A percentile compares a stretch with the other conserved stretches of the same genome.
Conservation (phyloP, 2,888 invertebrate species). For the Azorinus chamasolen region DNA sequence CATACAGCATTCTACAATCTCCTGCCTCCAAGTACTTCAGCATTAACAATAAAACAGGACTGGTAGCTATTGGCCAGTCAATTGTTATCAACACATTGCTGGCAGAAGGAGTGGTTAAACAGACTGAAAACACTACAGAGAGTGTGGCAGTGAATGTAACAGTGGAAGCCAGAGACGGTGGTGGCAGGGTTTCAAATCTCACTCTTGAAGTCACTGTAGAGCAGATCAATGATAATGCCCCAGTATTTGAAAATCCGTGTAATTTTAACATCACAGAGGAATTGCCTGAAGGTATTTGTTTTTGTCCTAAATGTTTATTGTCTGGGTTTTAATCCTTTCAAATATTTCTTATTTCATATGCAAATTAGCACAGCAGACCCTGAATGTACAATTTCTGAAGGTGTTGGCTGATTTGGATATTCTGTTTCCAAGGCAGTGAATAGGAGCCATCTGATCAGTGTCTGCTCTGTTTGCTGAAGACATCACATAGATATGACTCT, state of each 20-base stretch:
- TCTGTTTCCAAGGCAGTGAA: too few relatives aligned
- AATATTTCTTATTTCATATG: too few relatives aligned
- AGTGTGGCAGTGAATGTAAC: conserved; percentile 30
- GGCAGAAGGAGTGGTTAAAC: neutral
- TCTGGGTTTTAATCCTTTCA: too few relatives aligned
- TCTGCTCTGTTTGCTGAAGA: too few relatives aligned
- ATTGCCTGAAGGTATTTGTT: conserved; percentile 3
- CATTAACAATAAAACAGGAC: conserved; percentile 29
- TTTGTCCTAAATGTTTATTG: too few relatives aligned
- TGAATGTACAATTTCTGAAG: too few relatives aligned
- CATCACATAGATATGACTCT: too few relatives aligned
- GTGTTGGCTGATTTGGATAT: too few relatives aligned
- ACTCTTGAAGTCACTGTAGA: conserved; percentile 47
- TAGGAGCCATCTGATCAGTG: too few relatives aligned
- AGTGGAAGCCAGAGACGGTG: conserved; percentile 52
- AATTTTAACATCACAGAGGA: conserved; percentile 27
- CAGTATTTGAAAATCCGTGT: conserved; percentile 51
- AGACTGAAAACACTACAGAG: conserved; percentile 16
- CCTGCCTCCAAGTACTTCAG: conserved; percentile 25
- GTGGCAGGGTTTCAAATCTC: conserved; percentile 16
- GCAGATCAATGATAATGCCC: conserved; percentile 64
- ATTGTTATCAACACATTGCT: conserved; percentile 41
- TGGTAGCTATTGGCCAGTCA: conserved; percentile 26
- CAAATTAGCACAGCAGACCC: too few relatives aligned
- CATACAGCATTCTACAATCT: conserved; percentile 33